These are phyloP conservation scores for Notarius lentiginosus DNA, from an alignment of 2,113 vertebrate species.

Conservation along the genomic window DNA sequence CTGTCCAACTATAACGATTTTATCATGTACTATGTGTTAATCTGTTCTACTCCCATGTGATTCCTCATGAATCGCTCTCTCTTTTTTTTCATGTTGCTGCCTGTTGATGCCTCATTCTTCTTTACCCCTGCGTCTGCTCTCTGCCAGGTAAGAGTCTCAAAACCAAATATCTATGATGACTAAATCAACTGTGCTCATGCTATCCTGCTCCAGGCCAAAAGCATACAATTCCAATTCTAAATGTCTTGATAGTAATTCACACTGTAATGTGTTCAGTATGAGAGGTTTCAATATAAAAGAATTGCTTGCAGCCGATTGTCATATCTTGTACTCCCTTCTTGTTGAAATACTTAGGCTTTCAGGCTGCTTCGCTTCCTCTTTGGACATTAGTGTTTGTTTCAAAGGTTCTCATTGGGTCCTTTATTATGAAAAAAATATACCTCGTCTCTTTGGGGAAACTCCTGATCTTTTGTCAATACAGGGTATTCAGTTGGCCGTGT, in stretches of 20 bases:
- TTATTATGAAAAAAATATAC: neutral
- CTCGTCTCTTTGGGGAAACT: neutral
- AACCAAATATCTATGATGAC: neutral
- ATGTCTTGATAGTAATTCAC: neutral
- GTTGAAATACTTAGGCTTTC: neutral
- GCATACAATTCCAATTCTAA: neutral
- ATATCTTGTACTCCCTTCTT: neutral
- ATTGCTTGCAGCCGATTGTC: neutral
- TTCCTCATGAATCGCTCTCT: slow-evolving; percentile 35
- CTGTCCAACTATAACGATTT: slow-evolving; percentile 7
- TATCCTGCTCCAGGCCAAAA: neutral
- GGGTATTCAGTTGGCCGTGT: slow-evolving; percentile 12
- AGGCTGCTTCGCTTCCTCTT: neutral
- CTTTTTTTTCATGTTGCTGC: slow-evolving; percentile 47
- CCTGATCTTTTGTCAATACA: neutral
- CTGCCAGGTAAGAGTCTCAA: slow-evolving; percentile 48
- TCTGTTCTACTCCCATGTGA: slow-evolving; percentile 25
- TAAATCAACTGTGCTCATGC: slow-evolving; percentile 18
- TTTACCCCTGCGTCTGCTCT: slow-evolving; percentile 8
- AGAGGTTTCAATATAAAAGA: neutral
- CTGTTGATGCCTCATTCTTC: slow-evolving; percentile 21
- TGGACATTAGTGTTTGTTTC: slow-evolving; percentile 24
- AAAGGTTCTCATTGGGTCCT: slow-evolving; percentile 7
- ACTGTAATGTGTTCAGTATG: neutral
- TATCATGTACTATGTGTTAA: slow-evolving; percentile 16